These are phyloP conservation scores for Neomorphus geoffroyi DNA, from an alignment of 2,797 vertebrate species.

Conservation along the genomic window DNA sequence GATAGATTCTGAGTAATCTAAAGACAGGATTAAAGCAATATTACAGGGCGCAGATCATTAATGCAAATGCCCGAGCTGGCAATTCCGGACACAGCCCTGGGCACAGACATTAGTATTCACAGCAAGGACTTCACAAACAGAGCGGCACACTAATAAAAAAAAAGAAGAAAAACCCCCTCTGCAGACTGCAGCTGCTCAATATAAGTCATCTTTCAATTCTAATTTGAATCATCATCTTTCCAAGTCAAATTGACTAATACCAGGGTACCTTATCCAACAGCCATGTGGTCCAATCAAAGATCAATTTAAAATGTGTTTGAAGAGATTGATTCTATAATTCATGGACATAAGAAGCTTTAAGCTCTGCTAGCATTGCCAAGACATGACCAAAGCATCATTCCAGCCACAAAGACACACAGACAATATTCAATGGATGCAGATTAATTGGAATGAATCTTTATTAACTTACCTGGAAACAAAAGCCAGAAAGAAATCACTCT, in stretches of 20 bases:
- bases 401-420: not conserved
- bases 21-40: constrained; percentile 41
- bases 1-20: constrained; percentile 28
- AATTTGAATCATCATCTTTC: constrained; percentile 64
- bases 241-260: constrained; percentile 62
- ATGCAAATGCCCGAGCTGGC: constrained; percentile 50
- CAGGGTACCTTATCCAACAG: constrained; percentile 43
- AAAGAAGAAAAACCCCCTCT: not conserved
- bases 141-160: constrained; percentile 2
- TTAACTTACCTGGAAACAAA: constrained; percentile 3
- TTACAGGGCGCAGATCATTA: constrained; percentile 33
- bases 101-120: constrained; percentile 53
- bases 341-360: not conserved
- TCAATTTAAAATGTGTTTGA: constrained; percentile 50
- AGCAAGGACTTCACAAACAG: constrained; percentile 44
- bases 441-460: not conserved
- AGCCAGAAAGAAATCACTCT: not conserved
- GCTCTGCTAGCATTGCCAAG: not conserved
- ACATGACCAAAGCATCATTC: not conserved
- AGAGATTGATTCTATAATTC: constrained; percentile 46
- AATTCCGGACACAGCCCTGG: constrained; percentile 38
- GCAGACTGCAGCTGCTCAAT: constrained; percentile 14
- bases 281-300: constrained; percentile 46
- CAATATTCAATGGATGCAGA: not conserved
- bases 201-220: constrained; percentile 61